Percentiles rank a stretch among this genome's conserved stretches.
These are phyloP conservation scores for Orientallactaga sibirica DNA, from an alignment of 2,797 vertebrate species.

Conservation along the genomic window DNA sequence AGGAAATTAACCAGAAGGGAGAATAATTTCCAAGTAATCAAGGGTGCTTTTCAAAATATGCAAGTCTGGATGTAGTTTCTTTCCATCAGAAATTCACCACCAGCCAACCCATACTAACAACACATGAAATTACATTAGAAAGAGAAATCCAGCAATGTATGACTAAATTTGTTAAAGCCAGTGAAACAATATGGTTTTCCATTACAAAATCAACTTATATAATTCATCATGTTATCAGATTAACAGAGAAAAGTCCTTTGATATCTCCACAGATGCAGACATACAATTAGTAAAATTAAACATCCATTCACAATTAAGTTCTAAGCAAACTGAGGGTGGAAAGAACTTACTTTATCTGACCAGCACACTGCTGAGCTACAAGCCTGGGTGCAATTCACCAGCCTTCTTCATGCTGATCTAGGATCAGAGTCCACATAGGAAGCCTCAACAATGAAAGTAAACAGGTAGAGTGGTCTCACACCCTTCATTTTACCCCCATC, in stretches of 20 bases:
- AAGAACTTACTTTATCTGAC: background rate
- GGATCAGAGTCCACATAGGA: background rate
- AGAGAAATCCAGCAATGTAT: background rate
- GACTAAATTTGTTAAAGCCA: background rate
- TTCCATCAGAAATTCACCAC: background rate
- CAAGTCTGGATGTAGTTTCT: background rate
- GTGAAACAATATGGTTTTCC: background rate
- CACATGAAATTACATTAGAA: background rate
- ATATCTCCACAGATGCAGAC: background rate
- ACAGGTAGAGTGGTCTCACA: background rate
- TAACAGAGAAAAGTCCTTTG: background rate
- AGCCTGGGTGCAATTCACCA: background rate
- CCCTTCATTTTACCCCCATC: background rate
- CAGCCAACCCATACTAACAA: background rate
- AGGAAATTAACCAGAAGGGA: background rate
- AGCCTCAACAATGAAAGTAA: background rate
- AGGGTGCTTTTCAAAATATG: background rate
- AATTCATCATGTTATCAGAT: background rate
- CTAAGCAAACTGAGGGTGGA: background rate
- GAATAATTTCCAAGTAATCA: background rate
- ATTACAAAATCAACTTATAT: background rate
- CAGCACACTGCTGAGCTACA: background rate
- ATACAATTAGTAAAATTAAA: background rate
- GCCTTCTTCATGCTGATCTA: background rate
- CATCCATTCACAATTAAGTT: background rate